A percentile compares a stretch with the other conserved stretches of the same genome.
Evolutionary conservation across 2,888 invertebrate species (phyloP).

Genomic region (Nemotelus pantherinus): DNA sequence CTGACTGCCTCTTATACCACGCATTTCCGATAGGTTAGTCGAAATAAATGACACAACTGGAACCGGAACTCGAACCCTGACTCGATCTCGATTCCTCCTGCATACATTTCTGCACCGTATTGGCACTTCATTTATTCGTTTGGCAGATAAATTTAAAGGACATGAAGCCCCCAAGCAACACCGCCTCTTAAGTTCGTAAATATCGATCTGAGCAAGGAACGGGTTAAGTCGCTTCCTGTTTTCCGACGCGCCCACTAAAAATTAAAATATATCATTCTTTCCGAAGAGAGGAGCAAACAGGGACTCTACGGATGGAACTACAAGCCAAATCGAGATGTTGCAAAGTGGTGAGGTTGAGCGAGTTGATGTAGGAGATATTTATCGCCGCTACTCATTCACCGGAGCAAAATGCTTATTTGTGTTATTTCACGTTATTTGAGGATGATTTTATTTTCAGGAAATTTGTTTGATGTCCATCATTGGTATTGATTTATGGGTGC

Average conservation of each 20-base stretch:
- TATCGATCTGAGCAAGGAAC: background rate
- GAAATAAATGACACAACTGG: slow-evolving; percentile 21
- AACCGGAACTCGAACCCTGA: slow-evolving; percentile 12
- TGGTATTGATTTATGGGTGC: slow-evolving; percentile 22
- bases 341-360: no score
- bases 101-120: slow-evolving; percentile 32
- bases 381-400: slow-evolving; percentile 8
- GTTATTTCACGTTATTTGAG: slow-evolving; percentile 25
- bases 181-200: background rate
- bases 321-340: no score
- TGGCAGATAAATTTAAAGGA: slow-evolving; percentile 36
- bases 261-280: slow-evolving; percentile 13
- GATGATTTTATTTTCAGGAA: slow-evolving; percentile 29
- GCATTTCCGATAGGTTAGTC: slow-evolving; percentile 28
- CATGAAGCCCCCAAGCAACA: slow-evolving; percentile 11
- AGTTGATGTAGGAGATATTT: background rate
- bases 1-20: slow-evolving; percentile 16
- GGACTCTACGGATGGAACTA: no score
- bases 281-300: background rate
- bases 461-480: slow-evolving; percentile 30
- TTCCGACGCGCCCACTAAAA: background rate
- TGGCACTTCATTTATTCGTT: slow-evolving; percentile 49
- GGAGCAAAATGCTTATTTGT: slow-evolving; percentile 22
- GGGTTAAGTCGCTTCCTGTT: slow-evolving; percentile 11
- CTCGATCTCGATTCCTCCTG: background rate